Evolutionary conservation across 2,797 vertebrate species (phyloP), one percentile per base, ranked within the genome.

Genomic region (Brotula barbata): DNA sequence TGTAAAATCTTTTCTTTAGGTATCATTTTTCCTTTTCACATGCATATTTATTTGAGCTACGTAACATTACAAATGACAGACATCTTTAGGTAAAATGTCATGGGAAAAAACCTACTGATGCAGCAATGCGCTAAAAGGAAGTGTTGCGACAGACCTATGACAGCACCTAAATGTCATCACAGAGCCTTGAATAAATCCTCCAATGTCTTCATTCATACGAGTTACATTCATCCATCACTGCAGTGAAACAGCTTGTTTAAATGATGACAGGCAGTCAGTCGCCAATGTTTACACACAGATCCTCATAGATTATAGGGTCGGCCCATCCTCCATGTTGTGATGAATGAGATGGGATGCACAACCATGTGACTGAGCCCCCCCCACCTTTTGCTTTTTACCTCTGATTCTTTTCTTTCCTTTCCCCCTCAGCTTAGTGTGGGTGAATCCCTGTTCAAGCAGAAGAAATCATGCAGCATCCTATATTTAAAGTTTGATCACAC

Each of bases 401-500:
- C 31, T 37, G 23, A 1, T 17, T 34, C 20, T 43, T 15, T 37
- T 16, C 14, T 36, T 42, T 39, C 43, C 36, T 34, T 60, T 47
- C 62, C 62, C 60, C 68, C 63, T 68, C 53, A 48, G 68, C 68
- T 57, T 73, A 75, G 73, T 66, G 48, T 75, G 86, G 77, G 84
- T 82, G 68, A 88, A 81, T 86, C 82, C 87, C 67, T 76, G 78
- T 72, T 88, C 85, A 76, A 82, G 86, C 88, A 77, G 82, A 88
- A 89, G 73, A 85, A 89, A 81, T 87, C 74, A 73, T 71, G 72
- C 68, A 65, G 25, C 22, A 58, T 81, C 80, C 88, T 90, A 89
- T 89, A 89, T 89, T 88, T 90, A 90, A 84, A 78, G 68, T 87
- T 85, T 81, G 83, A 87, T 79, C 82, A 84, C 71, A 69, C 57